phyloP scores from a whole-genome alignment of 1,140 invertebrate species.

The Episyrphus balteatus region DNA sequence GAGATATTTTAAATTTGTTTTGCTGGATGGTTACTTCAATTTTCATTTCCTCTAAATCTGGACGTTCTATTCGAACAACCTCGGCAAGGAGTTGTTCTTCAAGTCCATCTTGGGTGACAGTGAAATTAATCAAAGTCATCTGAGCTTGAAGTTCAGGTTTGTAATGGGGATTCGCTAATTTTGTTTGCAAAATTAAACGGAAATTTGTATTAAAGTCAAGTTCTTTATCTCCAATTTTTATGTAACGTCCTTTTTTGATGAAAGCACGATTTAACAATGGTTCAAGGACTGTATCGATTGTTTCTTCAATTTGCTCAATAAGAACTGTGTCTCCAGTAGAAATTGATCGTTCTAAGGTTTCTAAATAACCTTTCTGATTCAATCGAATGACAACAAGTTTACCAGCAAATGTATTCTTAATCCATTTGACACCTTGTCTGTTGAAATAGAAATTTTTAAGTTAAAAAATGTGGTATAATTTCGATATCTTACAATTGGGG shows the following conservation, averaged over 20 bases:
- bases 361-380: slow-evolving; percentile 73
- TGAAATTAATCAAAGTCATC: slow-evolving; percentile 91
- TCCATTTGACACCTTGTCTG: slow-evolving; percentile 88
- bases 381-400: slow-evolving; percentile 63
- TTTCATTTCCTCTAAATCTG: slow-evolving; percentile 73
- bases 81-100: slow-evolving; percentile 91
- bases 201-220: slow-evolving; percentile 79
- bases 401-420: slow-evolving; percentile 73
- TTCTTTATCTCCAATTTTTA: slow-evolving; percentile 82
- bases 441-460: slow-evolving; percentile 9
- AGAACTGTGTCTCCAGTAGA: slow-evolving; percentile 62
- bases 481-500: slow-evolving; percentile 51
- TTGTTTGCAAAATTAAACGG: slow-evolving; percentile 83
- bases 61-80: slow-evolving; percentile 87
- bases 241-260: slow-evolving; percentile 67
- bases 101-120: slow-evolving; percentile 83
- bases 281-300: slow-evolving; percentile 82
- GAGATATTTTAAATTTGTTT: slow-evolving; percentile 87
- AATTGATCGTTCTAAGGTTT: slow-evolving; percentile 73
- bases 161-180: slow-evolving; percentile 91
- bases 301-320: slow-evolving; percentile 85
- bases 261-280: slow-evolving; percentile 77
- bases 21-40: slow-evolving; percentile 80
- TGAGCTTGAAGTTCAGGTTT: slow-evolving; percentile 96
- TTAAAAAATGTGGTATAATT: not conserved